Percentiles rank a stretch among this genome's conserved stretches.
Evolutionary conservation across 2,113 vertebrate species (phyloP).

Genomic region (Larimichthys polyactis): DNA sequence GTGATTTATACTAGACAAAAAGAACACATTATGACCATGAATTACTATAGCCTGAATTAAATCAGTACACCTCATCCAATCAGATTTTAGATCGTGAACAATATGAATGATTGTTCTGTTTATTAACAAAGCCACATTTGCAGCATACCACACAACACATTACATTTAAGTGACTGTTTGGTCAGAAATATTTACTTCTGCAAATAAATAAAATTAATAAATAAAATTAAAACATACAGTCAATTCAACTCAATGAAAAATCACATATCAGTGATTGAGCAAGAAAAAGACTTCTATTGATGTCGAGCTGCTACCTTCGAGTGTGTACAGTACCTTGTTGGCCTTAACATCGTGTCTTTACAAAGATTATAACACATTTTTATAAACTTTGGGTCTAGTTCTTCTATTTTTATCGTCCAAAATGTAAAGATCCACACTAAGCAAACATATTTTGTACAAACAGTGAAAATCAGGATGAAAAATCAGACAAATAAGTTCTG

Average conservation of each 20-base stretch:
- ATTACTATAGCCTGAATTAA: constrained; percentile 54
- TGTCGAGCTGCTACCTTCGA: neutral
- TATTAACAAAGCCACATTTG: constrained; percentile 13
- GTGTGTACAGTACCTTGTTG: neutral
- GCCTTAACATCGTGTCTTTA: neutral
- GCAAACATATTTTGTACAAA: neutral
- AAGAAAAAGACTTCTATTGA: neutral
- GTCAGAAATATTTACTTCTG: neutral
- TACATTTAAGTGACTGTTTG: neutral
- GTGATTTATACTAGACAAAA: constrained; percentile 59
- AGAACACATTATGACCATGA: constrained; percentile 51
- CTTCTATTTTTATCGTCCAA: neutral
- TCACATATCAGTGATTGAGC: neutral
- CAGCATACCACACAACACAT: neutral
- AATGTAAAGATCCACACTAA: neutral
- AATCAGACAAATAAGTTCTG: neutral
- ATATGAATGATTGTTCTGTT: neutral
- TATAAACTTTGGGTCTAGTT: neutral
- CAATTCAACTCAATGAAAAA: neutral
- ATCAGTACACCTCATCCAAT: constrained; percentile 50
- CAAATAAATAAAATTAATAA: no score
- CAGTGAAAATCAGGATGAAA: neutral
- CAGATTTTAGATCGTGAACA: constrained; percentile 7
- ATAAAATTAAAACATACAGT: neutral
- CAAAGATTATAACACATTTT: neutral